phyloP scores from a whole-genome alignment of 2,797 vertebrate genomes.

The Erithacus rubecula region DNA sequence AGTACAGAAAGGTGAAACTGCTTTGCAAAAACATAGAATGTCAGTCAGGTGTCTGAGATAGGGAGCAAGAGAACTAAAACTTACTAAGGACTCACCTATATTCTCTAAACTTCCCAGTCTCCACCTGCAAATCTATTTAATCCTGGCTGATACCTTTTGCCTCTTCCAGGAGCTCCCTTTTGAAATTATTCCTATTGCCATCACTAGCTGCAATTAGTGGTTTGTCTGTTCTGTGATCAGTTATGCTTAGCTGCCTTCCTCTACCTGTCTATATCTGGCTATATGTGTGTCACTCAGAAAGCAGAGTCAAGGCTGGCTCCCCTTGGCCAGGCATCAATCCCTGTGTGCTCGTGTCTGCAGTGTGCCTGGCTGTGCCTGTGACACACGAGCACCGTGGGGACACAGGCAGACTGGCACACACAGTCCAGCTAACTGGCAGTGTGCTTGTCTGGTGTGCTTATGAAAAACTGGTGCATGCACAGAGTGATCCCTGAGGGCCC shows the following conservation, averaged over 20 bases:
- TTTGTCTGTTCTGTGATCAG: constrained; percentile 37
- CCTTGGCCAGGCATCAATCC: constrained; percentile 23
- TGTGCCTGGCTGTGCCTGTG: constrained; percentile 34
- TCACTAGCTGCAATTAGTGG: neutral
- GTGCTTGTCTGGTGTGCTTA: neutral
- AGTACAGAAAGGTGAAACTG: neutral
- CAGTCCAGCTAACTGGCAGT: neutral
- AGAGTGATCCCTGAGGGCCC: neutral
- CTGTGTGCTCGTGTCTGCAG: constrained; percentile 14
- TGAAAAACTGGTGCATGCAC: neutral
- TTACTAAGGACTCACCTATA: neutral
- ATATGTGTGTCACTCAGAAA: neutral
- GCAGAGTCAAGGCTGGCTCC: neutral
- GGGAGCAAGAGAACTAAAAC: neutral
- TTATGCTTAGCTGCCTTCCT: constrained; percentile 47
- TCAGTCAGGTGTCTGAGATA: neutral
- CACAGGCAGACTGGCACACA: neutral
- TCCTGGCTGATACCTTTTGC: neutral
- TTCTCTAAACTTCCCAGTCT: neutral
- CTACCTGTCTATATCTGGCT: neutral
- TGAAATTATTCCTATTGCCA: neutral
- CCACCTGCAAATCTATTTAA: neutral
- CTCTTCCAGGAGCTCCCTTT: neutral
- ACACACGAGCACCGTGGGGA: neutral
- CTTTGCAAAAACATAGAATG: neutral